phyloP scores from a whole-genome alignment of 1,140 invertebrate species.

The Cyclargus thomasi region DNA sequence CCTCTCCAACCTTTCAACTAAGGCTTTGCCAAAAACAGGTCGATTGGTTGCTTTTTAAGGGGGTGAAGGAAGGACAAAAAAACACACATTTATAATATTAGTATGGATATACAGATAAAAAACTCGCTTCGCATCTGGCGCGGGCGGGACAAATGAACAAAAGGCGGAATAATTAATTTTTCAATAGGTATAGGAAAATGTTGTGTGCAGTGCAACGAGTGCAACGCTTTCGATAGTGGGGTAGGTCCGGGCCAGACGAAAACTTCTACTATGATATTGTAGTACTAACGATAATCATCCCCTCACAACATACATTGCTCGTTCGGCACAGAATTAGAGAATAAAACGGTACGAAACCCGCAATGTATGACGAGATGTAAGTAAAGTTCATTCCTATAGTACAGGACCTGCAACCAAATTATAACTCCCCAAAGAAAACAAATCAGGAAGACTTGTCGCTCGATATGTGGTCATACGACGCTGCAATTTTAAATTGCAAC shows the following conservation, averaged over 20 bases:
- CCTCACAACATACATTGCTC: conserved; percentile 33
- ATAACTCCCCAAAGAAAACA: conserved; percentile 59
- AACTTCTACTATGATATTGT: conserved; percentile 28
- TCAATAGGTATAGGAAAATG: neutral
- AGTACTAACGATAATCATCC: conserved; percentile 22
- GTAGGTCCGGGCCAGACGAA: conserved; percentile 54
- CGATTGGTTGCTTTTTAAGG: too few relatives aligned
- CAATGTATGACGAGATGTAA: conserved; percentile 26
- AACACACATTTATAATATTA: too few relatives aligned
- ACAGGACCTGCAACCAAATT: conserved; percentile 47
- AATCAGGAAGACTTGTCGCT: conserved; percentile 34
- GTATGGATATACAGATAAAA: too few relatives aligned
- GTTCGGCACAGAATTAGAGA: neutral
- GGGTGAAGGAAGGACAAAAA: too few relatives aligned
- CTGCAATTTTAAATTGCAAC: conserved; percentile 6
- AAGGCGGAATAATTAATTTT: neutral
- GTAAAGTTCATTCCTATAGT: neutral
- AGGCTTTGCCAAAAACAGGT: too few relatives aligned
- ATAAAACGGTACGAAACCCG: conserved; percentile 13
- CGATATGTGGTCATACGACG: conserved; percentile 22
- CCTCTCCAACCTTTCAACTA: too few relatives aligned
- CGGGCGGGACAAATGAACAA: too few relatives aligned
- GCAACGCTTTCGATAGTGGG: conserved; percentile 45
- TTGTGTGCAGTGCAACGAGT: conserved; percentile 23
- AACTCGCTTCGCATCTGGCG: too few relatives aligned